Evolutionary conservation across 2,888 invertebrate species (phyloP), one percentile per base, ranked within the genome.

Genomic region (Ariolimax columbianus): DNA sequence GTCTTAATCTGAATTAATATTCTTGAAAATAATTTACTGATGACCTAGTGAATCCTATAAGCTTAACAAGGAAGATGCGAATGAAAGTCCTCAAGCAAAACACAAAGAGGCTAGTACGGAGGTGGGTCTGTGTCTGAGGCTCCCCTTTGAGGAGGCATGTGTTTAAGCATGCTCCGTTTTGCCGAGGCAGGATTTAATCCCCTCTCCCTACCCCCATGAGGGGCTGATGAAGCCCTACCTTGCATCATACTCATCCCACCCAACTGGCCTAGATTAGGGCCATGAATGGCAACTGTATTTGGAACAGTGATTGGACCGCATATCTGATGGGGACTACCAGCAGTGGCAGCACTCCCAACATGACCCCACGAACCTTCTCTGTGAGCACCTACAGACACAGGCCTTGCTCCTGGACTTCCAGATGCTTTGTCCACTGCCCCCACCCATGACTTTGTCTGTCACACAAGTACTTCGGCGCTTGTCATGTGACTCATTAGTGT

Each of bases 121-220:
- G 92, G 92, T 36, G 93, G 92, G 82, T 92, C 92, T 78, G 91
- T 90, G 87, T 92, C 92, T 30, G 91, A 90, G 72, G 92, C 90
- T 89, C 92, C 91, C 40, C 88, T 83, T 84, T 90, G 89, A 79
- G 91, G 89, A 72, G 91, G 92, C 89, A 92, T 89, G 89, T 91
- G 93, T 89, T 93, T 93, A 87, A 92, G 91, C 92, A 92, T 91
- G 87, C 91, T 92, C 87, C 92, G 89, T 87, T 92, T 92, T 75
- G 91, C 91, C 77, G 91, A 89, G 68, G 91, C 91, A n/a, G 91
- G 91, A 83, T 91, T 91, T 72, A 91, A 83, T 66, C 90, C 82
- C 72, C 85, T 77, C 30, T 85, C 85, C 36, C 85, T 77, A 43
- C 82, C 85, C 38, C 51, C 77, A 47, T 81, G 86, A 30, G 84